Evolutionary conservation across 2,113 vertebrate genomes (phyloP).

Genomic region (Columbina picui): DNA sequence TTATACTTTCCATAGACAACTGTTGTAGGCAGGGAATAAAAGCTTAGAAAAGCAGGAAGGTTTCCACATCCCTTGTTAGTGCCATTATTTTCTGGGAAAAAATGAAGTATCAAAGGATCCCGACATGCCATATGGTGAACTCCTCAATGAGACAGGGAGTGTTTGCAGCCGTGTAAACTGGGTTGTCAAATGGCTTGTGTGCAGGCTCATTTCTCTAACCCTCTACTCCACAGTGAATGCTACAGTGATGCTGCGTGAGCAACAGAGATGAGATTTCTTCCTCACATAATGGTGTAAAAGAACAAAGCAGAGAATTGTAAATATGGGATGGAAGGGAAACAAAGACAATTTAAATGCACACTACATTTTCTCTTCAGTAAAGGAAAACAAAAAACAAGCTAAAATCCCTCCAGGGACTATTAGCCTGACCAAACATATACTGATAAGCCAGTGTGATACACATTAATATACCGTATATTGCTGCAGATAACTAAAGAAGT

Average conservation of each 20-base stretch:
- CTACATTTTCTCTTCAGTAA: not conserved
- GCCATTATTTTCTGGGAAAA: not conserved
- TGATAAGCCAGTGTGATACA: rapidly evolving
- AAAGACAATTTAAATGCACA: not conserved
- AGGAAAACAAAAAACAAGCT: not conserved
- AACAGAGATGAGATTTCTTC: not conserved
- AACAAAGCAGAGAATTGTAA: not conserved
- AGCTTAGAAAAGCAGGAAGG: not conserved
- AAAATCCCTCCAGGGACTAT: not conserved
- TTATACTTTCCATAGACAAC: not conserved
- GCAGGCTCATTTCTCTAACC: not conserved
- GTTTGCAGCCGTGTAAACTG: not conserved
- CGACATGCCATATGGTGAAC: rapidly evolving
- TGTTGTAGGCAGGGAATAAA: not conserved
- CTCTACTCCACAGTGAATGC: not conserved
- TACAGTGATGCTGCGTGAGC: not conserved
- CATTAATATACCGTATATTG: not conserved
- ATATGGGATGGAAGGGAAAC: not conserved
- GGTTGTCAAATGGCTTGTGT: not conserved
- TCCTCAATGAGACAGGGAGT: not conserved
- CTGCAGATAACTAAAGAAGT: not conserved
- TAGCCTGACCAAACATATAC: not conserved
- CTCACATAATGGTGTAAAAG: not conserved
- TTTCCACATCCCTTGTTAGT: not conserved
- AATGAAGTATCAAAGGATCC: not conserved